These are phyloP conservation scores for Okapia johnstoni DNA, from an alignment of 2,113 vertebrate species.

Conservation along the genomic window DNA sequence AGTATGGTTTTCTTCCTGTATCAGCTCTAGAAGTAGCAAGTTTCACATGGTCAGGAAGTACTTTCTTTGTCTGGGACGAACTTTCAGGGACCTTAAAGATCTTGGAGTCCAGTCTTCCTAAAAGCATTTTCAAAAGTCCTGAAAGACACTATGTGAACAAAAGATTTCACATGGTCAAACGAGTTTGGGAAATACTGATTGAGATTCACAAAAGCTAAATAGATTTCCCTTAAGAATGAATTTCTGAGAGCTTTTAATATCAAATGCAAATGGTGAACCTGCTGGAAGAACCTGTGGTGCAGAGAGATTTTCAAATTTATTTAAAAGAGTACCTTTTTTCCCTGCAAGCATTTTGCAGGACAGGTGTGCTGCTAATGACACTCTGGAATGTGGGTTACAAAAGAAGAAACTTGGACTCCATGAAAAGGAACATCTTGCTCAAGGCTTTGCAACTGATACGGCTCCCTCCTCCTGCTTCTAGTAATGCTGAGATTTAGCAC, in stretches of 20 bases:
- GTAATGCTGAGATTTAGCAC: not conserved
- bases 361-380: not conserved
- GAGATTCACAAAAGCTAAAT: not conserved
- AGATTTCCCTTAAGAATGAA: not conserved
- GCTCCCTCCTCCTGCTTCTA: not conserved
- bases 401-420: not conserved
- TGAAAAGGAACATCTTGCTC: not conserved
- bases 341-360: not conserved
- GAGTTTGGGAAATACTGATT: not conserved
- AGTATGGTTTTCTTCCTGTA: not conserved
- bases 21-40: not conserved
- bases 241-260: slow-evolving; percentile 1
- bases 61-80: not conserved
- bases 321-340: not conserved
- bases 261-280: not conserved
- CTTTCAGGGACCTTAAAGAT: not conserved
- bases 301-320: not conserved
- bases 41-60: not conserved
- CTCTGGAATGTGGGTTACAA: not conserved
- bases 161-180: not conserved
- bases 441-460: not conserved
- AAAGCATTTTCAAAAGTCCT: not conserved
- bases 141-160: not conserved
- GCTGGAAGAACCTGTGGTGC: not conserved
- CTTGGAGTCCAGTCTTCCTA: not conserved